phyloP scores from a whole-genome alignment of 2,797 vertebrate species.

The Pantherophis alleghaniensis region DNA sequence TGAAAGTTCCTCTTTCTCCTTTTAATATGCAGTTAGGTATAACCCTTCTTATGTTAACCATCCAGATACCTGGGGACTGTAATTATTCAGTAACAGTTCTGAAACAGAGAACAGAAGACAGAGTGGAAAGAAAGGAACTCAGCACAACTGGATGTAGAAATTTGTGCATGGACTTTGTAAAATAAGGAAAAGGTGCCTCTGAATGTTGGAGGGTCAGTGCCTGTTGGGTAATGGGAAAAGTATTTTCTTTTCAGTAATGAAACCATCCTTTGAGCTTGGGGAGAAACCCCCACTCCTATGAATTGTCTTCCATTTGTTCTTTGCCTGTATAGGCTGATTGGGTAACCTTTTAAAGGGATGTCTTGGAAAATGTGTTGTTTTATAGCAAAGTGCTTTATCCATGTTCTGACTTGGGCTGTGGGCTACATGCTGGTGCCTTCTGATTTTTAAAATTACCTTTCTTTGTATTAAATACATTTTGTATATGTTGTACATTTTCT shows the following conservation, averaged over 20 bases:
- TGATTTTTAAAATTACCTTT: slow-evolving; percentile 50
- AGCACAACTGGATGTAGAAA: slow-evolving; percentile 36
- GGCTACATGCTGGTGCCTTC: slow-evolving; percentile 67
- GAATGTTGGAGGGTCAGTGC: slow-evolving; percentile 65
- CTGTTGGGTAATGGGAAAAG: slow-evolving; percentile 62
- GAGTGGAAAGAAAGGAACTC: slow-evolving; percentile 64
- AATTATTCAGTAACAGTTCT: slow-evolving; percentile 42
- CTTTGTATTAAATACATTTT: slow-evolving; percentile 74
- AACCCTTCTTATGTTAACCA: slow-evolving; percentile 54
- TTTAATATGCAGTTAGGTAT: slow-evolving; percentile 40
- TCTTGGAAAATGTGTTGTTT: slow-evolving; percentile 58
- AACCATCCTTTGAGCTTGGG: slow-evolving; percentile 66
- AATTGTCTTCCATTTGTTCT: slow-evolving; percentile 54
- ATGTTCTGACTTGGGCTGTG: slow-evolving; percentile 57
- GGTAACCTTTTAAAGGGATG: slow-evolving; percentile 57
- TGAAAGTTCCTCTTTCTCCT: slow-evolving; percentile 59
- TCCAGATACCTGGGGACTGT: slow-evolving; percentile 45
- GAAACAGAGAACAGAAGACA: slow-evolving; percentile 33
- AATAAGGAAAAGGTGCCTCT: slow-evolving; percentile 43
- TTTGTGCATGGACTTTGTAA: slow-evolving; percentile 56
- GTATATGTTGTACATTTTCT: slow-evolving; percentile 74
- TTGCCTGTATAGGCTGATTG: slow-evolving; percentile 54
- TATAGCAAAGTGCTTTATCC: slow-evolving; percentile 58
- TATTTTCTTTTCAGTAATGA: slow-evolving; percentile 69
- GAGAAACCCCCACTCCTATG: slow-evolving; percentile 52